Evolutionary conservation across 2,888 invertebrate species (phyloP).

Genomic region (Caenorhabditis zanzibari): DNA sequence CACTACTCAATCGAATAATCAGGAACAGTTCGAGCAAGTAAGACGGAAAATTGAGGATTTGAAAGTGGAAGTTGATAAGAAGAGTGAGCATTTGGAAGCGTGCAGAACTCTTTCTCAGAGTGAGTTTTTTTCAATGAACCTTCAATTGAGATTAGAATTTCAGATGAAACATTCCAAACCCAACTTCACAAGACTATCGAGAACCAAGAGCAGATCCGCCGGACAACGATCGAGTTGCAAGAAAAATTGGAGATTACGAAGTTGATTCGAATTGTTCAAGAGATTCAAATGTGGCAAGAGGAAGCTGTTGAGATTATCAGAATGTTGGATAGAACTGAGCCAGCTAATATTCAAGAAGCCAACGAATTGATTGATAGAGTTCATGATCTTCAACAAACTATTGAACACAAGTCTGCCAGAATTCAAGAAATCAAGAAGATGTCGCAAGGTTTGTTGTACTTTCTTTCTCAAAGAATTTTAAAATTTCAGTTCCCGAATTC

Average conservation of each 20-base stretch:
- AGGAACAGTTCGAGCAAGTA: conserved; percentile 63
- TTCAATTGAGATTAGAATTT: too few species aligned
- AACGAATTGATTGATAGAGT: conserved; percentile 66
- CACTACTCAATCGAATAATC: conserved; percentile 57
- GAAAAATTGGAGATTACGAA: conserved; percentile 58
- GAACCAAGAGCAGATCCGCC: conserved; percentile 60
- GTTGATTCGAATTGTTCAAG: conserved; percentile 68
- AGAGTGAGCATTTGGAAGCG: conserved; percentile 63
- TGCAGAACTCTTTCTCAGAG: conserved; percentile 57
- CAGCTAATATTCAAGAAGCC: conserved; percentile 63
- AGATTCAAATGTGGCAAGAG: conserved; percentile 77
- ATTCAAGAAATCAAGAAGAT: conserved; percentile 62
- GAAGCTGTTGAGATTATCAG: conserved; percentile 73
- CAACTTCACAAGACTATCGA: conserved; percentile 62
- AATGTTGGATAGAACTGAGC: conserved; percentile 58
- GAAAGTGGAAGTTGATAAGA: conserved; percentile 61
- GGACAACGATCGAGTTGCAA: conserved; percentile 52
- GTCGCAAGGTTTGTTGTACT: conserved; percentile 39
- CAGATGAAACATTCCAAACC: conserved; percentile 62
- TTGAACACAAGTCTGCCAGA: conserved; percentile 62
- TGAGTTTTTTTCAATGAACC: not conserved
- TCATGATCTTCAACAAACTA: conserved; percentile 66
- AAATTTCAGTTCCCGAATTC: conserved; percentile 59
- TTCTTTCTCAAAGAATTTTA: not conserved
- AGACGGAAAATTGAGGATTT: conserved; percentile 59